phyloP scores from a whole-genome alignment of 2,888 invertebrate species.

The Cantharis nigra region DNA sequence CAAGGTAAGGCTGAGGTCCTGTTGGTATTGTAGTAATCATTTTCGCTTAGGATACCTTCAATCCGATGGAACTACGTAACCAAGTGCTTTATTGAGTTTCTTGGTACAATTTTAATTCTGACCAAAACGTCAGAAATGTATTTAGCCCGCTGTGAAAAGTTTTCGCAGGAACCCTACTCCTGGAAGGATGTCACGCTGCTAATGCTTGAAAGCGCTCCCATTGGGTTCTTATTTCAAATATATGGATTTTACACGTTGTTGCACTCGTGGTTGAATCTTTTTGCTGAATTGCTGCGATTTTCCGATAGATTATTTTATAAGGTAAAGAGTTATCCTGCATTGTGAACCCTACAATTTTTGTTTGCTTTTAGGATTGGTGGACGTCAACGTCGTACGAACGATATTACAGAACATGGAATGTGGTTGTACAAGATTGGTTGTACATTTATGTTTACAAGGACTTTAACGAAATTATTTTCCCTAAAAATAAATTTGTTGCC shows the following conservation, averaged over 20 bases:
- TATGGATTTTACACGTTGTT: conserved; percentile 78
- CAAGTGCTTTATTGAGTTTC: conserved; percentile 73
- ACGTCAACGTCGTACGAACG: conserved; percentile 78
- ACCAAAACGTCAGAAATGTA: conserved; percentile 82
- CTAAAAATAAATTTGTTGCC: conserved; percentile 58
- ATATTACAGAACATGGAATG: conserved; percentile 93
- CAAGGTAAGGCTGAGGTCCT: conserved; percentile 62
- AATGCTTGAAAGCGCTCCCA: conserved; percentile 74
- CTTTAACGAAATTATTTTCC: conserved; percentile 54
- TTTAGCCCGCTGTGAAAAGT: conserved; percentile 69
- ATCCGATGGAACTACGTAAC: conserved; percentile 78
- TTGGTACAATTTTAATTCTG: conserved; percentile 74
- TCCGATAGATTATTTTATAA: conserved; percentile 83
- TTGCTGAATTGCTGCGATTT: conserved; percentile 86
- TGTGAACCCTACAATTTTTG: neutral
- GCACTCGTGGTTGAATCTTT: conserved; percentile 90
- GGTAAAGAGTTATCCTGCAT: conserved; percentile 47
- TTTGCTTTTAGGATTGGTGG: conserved; percentile 85
- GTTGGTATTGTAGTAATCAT: neutral
- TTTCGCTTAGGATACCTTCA: neutral
- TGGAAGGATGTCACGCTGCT: conserved; percentile 61
- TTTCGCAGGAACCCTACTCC: conserved; percentile 59
- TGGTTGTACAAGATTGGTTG: conserved; percentile 93
- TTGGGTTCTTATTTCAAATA: conserved; percentile 65
- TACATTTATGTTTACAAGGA: conserved; percentile 88